phyloP scores from a whole-genome alignment of 92 coral and sea anemone species.

The Phenganax subtilis region DNA sequence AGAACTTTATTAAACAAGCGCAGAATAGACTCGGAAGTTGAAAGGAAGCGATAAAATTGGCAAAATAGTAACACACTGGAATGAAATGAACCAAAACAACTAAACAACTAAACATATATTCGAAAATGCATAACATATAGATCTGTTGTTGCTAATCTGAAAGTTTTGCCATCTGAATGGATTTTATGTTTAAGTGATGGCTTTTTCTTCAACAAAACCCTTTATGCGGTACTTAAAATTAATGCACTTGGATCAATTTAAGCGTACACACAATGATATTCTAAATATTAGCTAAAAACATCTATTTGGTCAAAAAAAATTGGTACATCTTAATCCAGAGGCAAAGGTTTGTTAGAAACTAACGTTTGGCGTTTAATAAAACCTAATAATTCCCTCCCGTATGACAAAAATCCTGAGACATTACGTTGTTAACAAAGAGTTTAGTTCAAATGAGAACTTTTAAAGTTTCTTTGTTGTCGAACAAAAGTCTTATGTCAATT shows the following conservation, averaged over 20 bases:
- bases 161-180: background rate
- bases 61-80: background rate
- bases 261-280: too few relatives aligned
- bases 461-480: background rate
- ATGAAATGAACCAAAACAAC: background rate
- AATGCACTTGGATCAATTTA: too few relatives aligned
- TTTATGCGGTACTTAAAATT: too few relatives aligned
- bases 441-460: background rate
- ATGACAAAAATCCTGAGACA: background rate
- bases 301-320: too few relatives aligned
- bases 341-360: background rate
- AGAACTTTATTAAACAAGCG: slow-evolving; percentile 3
- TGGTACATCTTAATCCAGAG: background rate
- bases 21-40: background rate
- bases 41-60: background rate
- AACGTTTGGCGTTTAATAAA: background rate
- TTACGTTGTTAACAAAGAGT: background rate
- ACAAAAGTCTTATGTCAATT: background rate
- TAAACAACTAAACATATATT: background rate
- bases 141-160: background rate
- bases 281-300: too few relatives aligned
- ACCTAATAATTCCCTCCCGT: background rate
- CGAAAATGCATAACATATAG: background rate
- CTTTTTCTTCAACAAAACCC: too few relatives aligned
- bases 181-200: too few relatives aligned